phyloP scores from a whole-genome alignment of 2,888 invertebrate genomes.

The Biston betularia region DNA sequence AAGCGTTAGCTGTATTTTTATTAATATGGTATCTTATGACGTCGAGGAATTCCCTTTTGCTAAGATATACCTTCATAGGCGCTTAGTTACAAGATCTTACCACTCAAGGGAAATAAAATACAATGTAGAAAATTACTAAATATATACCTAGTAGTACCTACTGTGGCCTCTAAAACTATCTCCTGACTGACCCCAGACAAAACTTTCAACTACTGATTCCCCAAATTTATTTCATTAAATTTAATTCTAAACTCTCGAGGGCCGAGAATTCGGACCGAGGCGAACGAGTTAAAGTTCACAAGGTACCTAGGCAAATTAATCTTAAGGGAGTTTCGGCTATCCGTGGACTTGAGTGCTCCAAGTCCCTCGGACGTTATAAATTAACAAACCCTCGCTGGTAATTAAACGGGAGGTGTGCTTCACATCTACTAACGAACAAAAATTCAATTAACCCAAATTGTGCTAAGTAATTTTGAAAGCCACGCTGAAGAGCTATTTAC shows the following conservation, averaged over 20 bases:
- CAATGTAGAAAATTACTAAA: conserved; percentile 8
- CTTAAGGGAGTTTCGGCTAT: conserved; percentile 85
- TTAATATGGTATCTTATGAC: no score
- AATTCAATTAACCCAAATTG: conserved; percentile 82
- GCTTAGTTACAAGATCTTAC: no score
- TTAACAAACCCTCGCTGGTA: conserved; percentile 81
- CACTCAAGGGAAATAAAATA: no score
- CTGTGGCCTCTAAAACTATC: conserved; percentile 40
- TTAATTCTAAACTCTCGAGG: conserved; percentile 81
- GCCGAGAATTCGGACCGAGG: conserved; percentile 80
- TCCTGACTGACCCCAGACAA: conserved; percentile 52
- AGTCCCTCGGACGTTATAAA: conserved; percentile 80
- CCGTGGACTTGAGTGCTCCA: conserved; percentile 72
- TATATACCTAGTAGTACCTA: conserved; percentile 27
- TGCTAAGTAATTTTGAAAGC: conserved; percentile 72
- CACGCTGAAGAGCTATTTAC: conserved; percentile 62
- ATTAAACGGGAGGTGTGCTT: conserved; percentile 81
- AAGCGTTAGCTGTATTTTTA: no score
- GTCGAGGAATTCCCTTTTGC: no score
- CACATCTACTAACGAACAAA: conserved; percentile 78
- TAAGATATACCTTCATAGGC: no score
- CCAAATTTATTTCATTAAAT: conserved; percentile 84
- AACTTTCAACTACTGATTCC: conserved; percentile 72
- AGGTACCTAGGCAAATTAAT: conserved; percentile 82
- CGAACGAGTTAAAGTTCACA: conserved; percentile 84